phyloP scores from a whole-genome alignment of 2,113 vertebrate genomes.

The Prinia subflava region DNA sequence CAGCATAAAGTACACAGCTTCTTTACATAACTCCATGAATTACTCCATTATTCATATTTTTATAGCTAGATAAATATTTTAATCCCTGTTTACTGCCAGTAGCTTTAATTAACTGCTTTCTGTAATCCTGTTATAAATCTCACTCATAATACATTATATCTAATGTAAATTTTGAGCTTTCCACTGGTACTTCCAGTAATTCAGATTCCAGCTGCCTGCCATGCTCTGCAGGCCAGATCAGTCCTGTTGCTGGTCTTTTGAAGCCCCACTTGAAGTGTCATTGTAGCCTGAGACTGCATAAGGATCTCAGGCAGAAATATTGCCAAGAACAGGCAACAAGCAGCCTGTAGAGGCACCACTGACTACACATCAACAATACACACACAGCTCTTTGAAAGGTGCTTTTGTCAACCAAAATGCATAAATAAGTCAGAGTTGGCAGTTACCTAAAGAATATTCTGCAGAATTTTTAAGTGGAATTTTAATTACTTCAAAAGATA shows the following conservation, averaged over 20 bases:
- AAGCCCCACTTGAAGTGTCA: neutral
- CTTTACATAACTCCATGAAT: constrained; percentile 19
- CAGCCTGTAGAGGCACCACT: neutral
- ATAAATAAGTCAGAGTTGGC: neutral
- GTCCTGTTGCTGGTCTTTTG: neutral
- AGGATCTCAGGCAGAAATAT: neutral
- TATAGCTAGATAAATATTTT: constrained; percentile 51
- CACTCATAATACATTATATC: neutral
- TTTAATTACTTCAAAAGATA: neutral
- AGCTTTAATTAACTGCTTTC: constrained; percentile 38
- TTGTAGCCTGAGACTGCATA: neutral
- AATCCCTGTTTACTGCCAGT: constrained; percentile 38
- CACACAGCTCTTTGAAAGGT: neutral
- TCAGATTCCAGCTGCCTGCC: neutral
- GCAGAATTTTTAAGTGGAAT: neutral
- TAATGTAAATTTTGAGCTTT: neutral
- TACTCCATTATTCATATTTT: constrained; percentile 23
- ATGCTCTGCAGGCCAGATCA: neutral
- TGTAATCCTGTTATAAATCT: constrained; percentile 46
- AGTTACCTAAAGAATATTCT: neutral
- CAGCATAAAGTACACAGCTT: neutral
- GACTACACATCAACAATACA: neutral
- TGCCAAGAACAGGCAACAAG: neutral
- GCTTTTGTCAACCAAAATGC: neutral
- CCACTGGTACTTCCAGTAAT: neutral